A percentile compares a stretch with the other conserved stretches of the same genome.
Conservation (phyloP, 2,888 invertebrate genomes). For the Heliconius ethilla region DNA sequence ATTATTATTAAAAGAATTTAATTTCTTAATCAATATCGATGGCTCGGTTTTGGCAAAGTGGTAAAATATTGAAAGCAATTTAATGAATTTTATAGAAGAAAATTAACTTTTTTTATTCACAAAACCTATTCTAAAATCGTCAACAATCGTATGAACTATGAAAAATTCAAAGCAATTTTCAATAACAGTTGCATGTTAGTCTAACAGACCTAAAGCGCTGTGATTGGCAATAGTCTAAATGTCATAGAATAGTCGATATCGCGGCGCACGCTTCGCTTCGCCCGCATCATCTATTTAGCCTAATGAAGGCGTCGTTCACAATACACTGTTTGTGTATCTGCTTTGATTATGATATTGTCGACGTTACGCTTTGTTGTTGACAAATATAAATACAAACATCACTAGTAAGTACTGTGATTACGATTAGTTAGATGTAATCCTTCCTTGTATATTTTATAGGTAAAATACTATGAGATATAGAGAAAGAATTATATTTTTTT, state of each 20-base stretch:
- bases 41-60: not conserved
- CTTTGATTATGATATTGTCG: constrained; percentile 45
- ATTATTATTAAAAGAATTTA: too few relatives aligned
- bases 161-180: not conserved
- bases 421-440: not conserved
- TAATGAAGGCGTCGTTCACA: constrained; percentile 46
- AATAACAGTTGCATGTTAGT: not conserved
- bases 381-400: constrained; percentile 25
- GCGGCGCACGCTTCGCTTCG: constrained; percentile 37
- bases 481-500: too few relatives aligned
- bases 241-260: constrained; percentile 39
- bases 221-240: constrained; percentile 30
- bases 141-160: constrained; percentile 2
- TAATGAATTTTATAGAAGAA: too few relatives aligned
- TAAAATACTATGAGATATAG: too few relatives aligned
- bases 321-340: constrained; percentile 44
- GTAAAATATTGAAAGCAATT: not conserved
- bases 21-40: too few relatives aligned
- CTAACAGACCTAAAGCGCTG: constrained; percentile 4
- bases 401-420: constrained; percentile 28
- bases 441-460: not conserved
- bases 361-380: constrained; percentile 38
- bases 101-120: too few relatives aligned
- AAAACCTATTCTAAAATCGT: not conserved
- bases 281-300: constrained; percentile 44